phyloP scores from a whole-genome alignment of 2,113 vertebrate genomes.

The Orientallactaga bullata region DNA sequence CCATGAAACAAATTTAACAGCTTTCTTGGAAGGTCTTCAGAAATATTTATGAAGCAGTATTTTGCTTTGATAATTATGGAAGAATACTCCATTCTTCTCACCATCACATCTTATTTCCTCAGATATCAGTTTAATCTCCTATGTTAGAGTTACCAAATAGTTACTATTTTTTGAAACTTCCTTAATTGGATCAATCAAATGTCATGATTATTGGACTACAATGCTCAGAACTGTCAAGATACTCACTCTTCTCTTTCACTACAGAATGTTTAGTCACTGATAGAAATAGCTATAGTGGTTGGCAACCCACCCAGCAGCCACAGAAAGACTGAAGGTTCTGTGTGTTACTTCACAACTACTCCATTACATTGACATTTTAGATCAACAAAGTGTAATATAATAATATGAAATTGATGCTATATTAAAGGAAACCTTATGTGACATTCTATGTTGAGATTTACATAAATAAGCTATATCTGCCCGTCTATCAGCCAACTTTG shows the following conservation, averaged over 20 bases:
- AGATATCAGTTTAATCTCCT: neutral
- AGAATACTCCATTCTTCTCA: neutral
- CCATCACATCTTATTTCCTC: neutral
- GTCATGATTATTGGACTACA: neutral
- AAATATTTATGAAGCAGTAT: neutral
- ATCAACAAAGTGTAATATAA: neutral
- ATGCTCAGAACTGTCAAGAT: neutral
- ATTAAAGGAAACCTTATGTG: slow-evolving; percentile 1
- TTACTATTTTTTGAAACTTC: slow-evolving; percentile 20
- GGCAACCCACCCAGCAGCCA: neutral
- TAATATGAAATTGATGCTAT: neutral
- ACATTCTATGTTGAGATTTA: slow-evolving; percentile 30
- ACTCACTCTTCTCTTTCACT: neutral
- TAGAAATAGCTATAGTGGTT: neutral
- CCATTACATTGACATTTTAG: neutral
- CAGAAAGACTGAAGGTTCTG: neutral
- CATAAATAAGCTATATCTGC: neutral
- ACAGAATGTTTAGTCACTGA: neutral
- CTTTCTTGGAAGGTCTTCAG: neutral
- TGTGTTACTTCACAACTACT: neutral
- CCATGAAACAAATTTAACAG: neutral
- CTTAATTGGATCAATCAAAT: slow-evolving; percentile 31
- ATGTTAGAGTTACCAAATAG: neutral
- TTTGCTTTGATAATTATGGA: neutral
- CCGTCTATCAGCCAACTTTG: neutral